Conservation (phyloP, 2,113 vertebrate genomes). For the Lepisosteus oculatus region DNA sequence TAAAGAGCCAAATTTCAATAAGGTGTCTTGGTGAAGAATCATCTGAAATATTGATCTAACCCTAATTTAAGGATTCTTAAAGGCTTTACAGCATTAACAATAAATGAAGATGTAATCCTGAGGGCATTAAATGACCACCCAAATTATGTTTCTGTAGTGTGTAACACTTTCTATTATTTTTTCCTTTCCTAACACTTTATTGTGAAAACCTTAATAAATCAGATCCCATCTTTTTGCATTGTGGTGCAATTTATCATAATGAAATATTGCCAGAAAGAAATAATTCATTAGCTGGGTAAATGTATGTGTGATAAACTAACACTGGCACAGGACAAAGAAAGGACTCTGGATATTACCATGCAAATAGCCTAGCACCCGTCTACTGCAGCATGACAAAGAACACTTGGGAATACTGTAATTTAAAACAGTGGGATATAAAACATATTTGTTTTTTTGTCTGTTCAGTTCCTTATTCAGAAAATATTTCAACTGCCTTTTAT, state of each 20-base stretch:
- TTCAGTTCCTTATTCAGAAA: too few species aligned
- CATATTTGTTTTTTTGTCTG: background rate
- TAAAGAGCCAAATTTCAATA: too few species aligned
- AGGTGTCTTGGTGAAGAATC: too few species aligned
- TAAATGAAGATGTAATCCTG: conserved; percentile 5
- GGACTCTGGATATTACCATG: conserved; percentile 22
- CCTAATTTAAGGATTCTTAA: conserved; percentile 1
- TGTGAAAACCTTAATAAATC: background rate
- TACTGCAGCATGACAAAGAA: conserved; percentile 22
- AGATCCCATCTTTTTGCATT: background rate
- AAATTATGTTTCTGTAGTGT: too few species aligned
- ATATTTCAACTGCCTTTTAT: too few species aligned
- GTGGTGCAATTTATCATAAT: background rate
- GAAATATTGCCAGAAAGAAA: conserved; percentile 11
- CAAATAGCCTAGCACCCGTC: conserved; percentile 24
- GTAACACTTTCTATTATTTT: too few species aligned
- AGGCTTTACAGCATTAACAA: background rate
- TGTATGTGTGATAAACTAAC: conserved; percentile 37
- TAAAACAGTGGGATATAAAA: conserved; percentile 15
- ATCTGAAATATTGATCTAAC: too few species aligned
- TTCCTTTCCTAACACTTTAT: background rate
- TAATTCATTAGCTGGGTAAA: conserved; percentile 21
- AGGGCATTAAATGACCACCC: background rate
- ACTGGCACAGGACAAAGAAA: conserved; percentile 29
- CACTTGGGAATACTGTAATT: conserved; percentile 21